A percentile compares a stretch with the other conserved stretches of the same genome.
phyloP scores from a whole-genome alignment of 2,888 invertebrate genomes.

The Leptinotarsa tumamoca region DNA sequence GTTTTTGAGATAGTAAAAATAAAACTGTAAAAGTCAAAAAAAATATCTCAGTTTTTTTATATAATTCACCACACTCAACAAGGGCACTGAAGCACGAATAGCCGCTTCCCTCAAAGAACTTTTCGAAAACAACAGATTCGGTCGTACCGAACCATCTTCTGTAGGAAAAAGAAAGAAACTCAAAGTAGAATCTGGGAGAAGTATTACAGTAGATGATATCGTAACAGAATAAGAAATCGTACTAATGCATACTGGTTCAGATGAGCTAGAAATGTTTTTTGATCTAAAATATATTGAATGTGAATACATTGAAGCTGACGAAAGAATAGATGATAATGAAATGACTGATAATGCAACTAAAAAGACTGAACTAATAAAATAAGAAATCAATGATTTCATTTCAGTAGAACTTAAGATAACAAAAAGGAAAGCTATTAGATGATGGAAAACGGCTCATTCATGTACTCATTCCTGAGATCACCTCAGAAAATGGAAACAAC shows the following conservation, averaged over 20 bases:
- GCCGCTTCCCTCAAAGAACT: too few relatives aligned
- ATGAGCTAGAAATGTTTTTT: neutral
- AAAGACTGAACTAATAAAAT: neutral
- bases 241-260: neutral
- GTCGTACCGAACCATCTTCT: too few relatives aligned
- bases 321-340: neutral
- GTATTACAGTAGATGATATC: constrained; percentile 22
- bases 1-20: too few relatives aligned
- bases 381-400: neutral
- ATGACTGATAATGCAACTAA: constrained; percentile 13
- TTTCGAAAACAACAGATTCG: too few relatives aligned
- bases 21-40: too few relatives aligned
- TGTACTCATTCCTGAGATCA: neutral
- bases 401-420: constrained; percentile 11
- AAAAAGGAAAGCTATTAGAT: neutral
- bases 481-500: too few relatives aligned
- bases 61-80: too few relatives aligned
- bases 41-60: too few relatives aligned
- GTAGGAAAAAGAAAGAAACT: too few relatives aligned
- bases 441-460: constrained; percentile 4
- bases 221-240: neutral
- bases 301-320: constrained; percentile 6
- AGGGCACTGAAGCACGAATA: too few relatives aligned
- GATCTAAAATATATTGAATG: constrained; percentile 9
- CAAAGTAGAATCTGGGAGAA: constrained; percentile 19